Conservation (phyloP, 1,140 invertebrate genomes). For the Halesus radiatus region DNA sequence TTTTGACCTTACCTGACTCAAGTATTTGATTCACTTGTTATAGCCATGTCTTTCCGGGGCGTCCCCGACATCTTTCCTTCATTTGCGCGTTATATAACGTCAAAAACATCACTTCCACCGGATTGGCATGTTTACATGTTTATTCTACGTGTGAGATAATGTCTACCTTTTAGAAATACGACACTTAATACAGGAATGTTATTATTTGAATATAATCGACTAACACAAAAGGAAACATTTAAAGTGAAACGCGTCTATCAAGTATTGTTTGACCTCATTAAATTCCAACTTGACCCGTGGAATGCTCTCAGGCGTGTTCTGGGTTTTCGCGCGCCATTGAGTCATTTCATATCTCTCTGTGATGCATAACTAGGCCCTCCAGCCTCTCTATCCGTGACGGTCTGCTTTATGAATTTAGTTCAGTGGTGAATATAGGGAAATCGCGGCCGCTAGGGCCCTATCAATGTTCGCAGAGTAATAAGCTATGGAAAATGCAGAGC, state of each 20-base stretch:
- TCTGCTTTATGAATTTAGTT: slow-evolving; percentile 5
- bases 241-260: background rate
- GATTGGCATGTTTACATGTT: too few species aligned
- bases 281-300: background rate
- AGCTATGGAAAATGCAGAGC: too few species aligned
- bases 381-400: background rate
- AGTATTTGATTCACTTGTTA: too few species aligned
- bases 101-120: too few species aligned
- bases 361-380: background rate
- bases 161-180: too few species aligned
- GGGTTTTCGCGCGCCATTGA: background rate
- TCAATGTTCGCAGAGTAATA: background rate
- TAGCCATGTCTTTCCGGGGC: too few species aligned
- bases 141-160: too few species aligned
- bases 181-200: too few species aligned
- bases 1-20: too few species aligned
- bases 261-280: background rate
- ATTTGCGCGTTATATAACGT: too few species aligned
- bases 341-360: background rate
- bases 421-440: background rate
- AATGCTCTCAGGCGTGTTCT: background rate
- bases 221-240: background rate
- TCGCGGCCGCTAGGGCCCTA: background rate
- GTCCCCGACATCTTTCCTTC: too few species aligned
- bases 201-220: too few species aligned